Evolutionary conservation across 1,140 invertebrate genomes (phyloP).

Genomic region (Babylonia areolata): DNA sequence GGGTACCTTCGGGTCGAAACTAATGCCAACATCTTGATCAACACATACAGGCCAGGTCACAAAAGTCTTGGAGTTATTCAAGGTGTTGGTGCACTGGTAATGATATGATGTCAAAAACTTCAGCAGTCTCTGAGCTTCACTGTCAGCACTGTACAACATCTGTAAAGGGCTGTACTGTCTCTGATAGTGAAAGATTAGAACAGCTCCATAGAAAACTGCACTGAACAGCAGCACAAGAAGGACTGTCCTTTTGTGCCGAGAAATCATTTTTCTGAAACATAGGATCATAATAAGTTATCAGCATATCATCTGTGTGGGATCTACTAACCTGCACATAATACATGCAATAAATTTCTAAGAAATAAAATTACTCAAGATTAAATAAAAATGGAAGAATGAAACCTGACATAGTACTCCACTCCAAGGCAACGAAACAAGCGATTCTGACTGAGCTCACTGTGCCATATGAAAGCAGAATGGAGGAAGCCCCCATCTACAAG

Average conservation of each 20-base stretch:
- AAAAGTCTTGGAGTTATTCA: slow-evolving; percentile 60
- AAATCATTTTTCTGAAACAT: slow-evolving; percentile 24
- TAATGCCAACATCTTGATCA: slow-evolving; percentile 62
- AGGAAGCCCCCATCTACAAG: too few relatives aligned
- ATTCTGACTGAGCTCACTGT: too few relatives aligned
- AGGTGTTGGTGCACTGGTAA: slow-evolving; percentile 69
- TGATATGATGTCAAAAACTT: slow-evolving; percentile 70
- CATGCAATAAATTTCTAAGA: too few relatives aligned
- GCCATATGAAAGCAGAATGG: too few relatives aligned
- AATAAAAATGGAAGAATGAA: too few relatives aligned
- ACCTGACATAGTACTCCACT: too few relatives aligned
- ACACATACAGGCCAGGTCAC: slow-evolving; percentile 67
- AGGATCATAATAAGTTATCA: not conserved
- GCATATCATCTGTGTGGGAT: too few relatives aligned
- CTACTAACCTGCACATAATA: too few relatives aligned
- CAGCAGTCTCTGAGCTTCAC: slow-evolving; percentile 68
- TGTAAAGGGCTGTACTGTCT: slow-evolving; percentile 67
- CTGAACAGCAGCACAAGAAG: not conserved
- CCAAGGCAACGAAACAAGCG: too few relatives aligned
- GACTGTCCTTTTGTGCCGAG: slow-evolving; percentile 23
- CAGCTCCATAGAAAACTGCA: slow-evolving; percentile 38
- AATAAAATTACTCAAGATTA: too few relatives aligned
- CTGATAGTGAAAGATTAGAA: slow-evolving; percentile 65
- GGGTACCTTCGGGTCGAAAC: slow-evolving; percentile 53
- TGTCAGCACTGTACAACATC: slow-evolving; percentile 67